Base-by-base conservation (phyloP, 2,888 invertebrate genomes). In the Eretmocerus hayati region DNA sequence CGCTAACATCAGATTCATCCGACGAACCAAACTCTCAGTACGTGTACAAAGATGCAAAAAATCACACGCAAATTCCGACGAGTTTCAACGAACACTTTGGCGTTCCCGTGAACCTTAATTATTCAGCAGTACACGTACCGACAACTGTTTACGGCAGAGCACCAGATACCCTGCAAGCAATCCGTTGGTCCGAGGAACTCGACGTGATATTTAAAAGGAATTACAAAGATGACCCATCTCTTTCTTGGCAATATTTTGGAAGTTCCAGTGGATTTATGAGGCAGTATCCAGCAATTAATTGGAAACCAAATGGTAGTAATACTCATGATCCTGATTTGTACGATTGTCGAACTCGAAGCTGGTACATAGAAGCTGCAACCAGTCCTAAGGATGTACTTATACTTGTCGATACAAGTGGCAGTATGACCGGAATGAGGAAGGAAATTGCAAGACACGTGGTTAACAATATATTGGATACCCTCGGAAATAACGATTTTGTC, bases 231-330 rank as follows among this genome's bases (percentile, higher is more conserved):
- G 66, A 66, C 18, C 64, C 66, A 0, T 63, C 90, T 4, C 76
- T 95, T 35, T 90, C 90, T 4, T 99, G 96, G 93, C 99, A 99
- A 75, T 96, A 93, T 72, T 99, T 97, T 72, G 96, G 97, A 56
- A 95, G 94, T 71, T 86, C 94, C 30, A 87, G 90, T 16, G 99
- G 99, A 33, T 96, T 97, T 71, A 91, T 99, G 83, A 80, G 97
- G 61, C 91, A 94, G 69, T 99, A 87, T 75, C 99, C 99, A 76
- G 89, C 89, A 38, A 83, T 86, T 74, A 83, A 83, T 63, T 90
- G 89, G 90, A 77, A 78, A 57, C 81, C 83, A 59, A 83, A 85
- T 62, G 84, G 85, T 41, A 54, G 51, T 40, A 58, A 59, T 31
- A 49, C 57, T 9, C 58, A 59, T 30, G 54, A 56, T 18, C 86